Evolutionary conservation across 2,888 invertebrate species (phyloP), one percentile per base, ranked within the genome.

Genomic region (Myathropa florea): DNA sequence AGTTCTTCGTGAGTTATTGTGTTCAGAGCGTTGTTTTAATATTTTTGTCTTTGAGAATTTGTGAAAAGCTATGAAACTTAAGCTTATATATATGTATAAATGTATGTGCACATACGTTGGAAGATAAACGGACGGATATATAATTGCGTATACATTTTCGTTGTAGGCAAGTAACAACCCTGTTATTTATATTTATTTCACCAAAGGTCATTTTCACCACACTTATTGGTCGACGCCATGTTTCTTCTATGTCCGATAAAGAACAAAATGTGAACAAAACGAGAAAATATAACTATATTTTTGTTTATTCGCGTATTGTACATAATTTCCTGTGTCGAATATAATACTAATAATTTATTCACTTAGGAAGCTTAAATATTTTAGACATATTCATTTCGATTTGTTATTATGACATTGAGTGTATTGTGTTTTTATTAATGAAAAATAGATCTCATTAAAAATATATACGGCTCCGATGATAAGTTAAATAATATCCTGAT

Each of bases 241-340:
- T 85, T 46, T 85, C 61, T 23, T 36, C 64, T 60, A 36, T 36
- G 53, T 21, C 14, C 36, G 24, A 72, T 81, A 72, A 80, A 72
- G 77, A 85, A 78, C 64, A 67, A 71, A 81, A 84, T 84, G 77
- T 84, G 82, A 85, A 78, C 46, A 77, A 85, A 67, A 65, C 65
- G 71, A 76, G 75, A 60, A 71, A 46, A 53, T 30, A 61, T 24
- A 33, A 23, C 21, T 9, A 1, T 60, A 63, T 77, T 70, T 77
- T 77, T 77, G 67, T 81, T 77, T 85, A 81, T 59, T 68, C 81
- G 76, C 81, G 39, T 14, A 76, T 65, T 85, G 84, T 85, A 84
- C 28, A 53, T 55, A 33, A 33, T 46, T 21, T 46, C 6, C 72
- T 67, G 83, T 71, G 10, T 10, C 57, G 36, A 68, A 39, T 36